These are phyloP conservation scores for Gallirallus australis DNA, from an alignment of 2,797 vertebrate genomes.

Conservation along the genomic window DNA sequence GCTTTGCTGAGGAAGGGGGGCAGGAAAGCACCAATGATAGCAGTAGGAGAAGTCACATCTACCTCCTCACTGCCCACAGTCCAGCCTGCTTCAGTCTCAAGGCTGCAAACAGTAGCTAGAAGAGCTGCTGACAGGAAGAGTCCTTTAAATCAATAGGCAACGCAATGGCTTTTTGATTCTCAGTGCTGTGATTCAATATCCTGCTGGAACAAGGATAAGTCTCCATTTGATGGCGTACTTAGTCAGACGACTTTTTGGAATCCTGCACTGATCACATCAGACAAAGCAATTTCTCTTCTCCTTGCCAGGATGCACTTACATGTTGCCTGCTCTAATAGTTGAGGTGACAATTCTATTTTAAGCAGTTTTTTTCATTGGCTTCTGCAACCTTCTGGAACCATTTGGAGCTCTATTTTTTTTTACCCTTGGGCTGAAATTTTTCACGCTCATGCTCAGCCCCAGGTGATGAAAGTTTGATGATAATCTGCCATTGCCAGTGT, in stretches of 20 bases:
- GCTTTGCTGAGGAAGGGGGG: background rate
- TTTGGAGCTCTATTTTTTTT: background rate
- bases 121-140: background rate
- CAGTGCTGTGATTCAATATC: background rate
- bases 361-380: conserved; percentile 22
- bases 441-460: background rate
- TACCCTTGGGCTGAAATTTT: background rate
- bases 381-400: conserved; percentile 7
- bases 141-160: background rate
- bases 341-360: conserved; percentile 33
- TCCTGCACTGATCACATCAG: conserved; percentile 20
- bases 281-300: background rate
- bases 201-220: background rate
- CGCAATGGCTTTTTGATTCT: background rate
- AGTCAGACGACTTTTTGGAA: background rate
- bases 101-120: background rate
- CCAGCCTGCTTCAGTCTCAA: background rate
- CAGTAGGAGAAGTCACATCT: background rate
- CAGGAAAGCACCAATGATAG: background rate
- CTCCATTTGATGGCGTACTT: background rate
- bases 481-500: conserved; percentile 24
- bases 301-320: conserved; percentile 26
- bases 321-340: background rate
- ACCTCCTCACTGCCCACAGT: background rate
- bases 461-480: background rate